Conservation (phyloP, 2,797 vertebrate species). For the Sebastes aleutianus region DNA sequence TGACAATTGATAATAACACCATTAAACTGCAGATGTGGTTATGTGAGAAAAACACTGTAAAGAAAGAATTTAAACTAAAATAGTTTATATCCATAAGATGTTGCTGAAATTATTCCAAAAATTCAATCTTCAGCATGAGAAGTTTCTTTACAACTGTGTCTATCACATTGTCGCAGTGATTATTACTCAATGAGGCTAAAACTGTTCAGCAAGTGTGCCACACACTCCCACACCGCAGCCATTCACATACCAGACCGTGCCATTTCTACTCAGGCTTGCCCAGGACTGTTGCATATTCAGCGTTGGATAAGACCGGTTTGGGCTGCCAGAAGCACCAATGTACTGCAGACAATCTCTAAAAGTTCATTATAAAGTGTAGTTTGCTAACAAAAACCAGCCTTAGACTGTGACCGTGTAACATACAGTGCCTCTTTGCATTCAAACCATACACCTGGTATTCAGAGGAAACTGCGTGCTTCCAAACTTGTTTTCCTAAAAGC, state of each 20-base stretch:
- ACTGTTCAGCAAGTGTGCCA: constrained; percentile 12
- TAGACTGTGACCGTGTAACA: not conserved
- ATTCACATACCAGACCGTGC: constrained; percentile 7
- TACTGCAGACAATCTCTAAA: not conserved
- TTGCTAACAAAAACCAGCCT: not conserved
- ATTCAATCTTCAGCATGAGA: not conserved
- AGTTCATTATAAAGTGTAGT: not conserved
- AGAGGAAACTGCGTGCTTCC: constrained; percentile 17
- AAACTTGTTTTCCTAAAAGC: constrained; percentile 45
- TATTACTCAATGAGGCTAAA: constrained; percentile 19
- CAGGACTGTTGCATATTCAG: not conserved
- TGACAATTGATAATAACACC: not conserved
- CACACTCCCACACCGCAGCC: constrained; percentile 16
- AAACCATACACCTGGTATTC: constrained; percentile 6
- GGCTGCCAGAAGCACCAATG: not conserved
- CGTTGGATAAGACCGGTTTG: constrained; percentile 1
- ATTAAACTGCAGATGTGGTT: not conserved
- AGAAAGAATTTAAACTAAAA: not conserved
- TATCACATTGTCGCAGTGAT: not conserved
- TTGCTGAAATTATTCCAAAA: not conserved
- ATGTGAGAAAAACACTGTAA: not conserved
- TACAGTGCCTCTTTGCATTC: not conserved
- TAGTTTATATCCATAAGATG: not conserved
- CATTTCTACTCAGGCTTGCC: not conserved
- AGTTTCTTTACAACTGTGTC: not conserved